Percentiles rank a stretch among this genome's conserved stretches.
Conservation (phyloP, 2,113 vertebrate genomes). For the Pelusios castaneus region DNA sequence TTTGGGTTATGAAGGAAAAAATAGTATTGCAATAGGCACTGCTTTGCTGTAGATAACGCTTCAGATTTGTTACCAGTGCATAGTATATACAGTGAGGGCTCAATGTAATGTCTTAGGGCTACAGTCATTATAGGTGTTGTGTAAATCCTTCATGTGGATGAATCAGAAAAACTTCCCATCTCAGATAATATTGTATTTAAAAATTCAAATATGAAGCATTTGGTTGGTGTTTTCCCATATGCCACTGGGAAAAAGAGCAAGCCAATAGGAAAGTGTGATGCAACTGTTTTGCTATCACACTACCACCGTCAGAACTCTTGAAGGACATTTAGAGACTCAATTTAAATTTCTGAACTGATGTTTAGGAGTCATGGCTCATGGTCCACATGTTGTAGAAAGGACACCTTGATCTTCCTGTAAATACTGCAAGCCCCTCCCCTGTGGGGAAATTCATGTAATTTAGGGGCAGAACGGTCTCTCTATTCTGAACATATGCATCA, state of each 20-base stretch:
- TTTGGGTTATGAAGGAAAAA: constrained; percentile 53
- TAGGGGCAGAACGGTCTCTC: not conserved
- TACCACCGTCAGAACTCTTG: not conserved
- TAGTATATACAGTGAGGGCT: not conserved
- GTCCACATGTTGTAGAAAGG: not conserved
- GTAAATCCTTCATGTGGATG: not conserved
- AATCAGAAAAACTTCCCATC: not conserved
- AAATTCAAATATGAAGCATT: not conserved
- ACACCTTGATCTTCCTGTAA: not conserved
- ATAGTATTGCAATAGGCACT: not conserved
- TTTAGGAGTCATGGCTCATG: not conserved
- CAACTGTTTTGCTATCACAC: not conserved
- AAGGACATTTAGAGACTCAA: not conserved
- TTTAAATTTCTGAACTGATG: not conserved
- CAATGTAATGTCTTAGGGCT: not conserved
- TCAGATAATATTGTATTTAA: not conserved
- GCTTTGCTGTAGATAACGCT: constrained; percentile 19
- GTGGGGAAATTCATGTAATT: not conserved
- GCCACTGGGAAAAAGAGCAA: not conserved
- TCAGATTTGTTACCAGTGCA: constrained; percentile 28
- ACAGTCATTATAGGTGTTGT: not conserved
- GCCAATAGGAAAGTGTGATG: not conserved
- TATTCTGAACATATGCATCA: not conserved
- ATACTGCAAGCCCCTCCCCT: not conserved
- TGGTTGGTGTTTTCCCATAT: not conserved